A percentile compares a stretch with the other conserved stretches of the same genome.
phyloP scores from a whole-genome alignment of 2,113 vertebrate genomes.

The Delphinapterus leucas region DNA sequence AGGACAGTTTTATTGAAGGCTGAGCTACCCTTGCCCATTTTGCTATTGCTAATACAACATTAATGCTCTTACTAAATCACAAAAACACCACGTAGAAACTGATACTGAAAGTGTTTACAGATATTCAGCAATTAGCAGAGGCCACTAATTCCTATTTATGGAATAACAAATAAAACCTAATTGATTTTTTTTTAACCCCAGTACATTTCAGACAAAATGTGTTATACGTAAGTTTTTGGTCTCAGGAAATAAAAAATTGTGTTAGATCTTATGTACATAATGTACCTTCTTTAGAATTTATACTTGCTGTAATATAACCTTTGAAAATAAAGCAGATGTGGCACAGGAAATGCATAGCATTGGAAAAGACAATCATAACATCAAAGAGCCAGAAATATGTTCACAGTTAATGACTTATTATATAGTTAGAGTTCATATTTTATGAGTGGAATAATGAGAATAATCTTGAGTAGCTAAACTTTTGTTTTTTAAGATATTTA shows the following conservation, averaged over 20 bases:
- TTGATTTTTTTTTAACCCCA: constrained; percentile 39
- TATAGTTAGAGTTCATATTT: constrained; percentile 14
- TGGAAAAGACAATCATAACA: not conserved
- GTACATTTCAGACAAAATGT: constrained; percentile 19
- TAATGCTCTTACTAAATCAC: constrained; percentile 66
- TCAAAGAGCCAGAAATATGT: not conserved
- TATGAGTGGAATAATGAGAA: not conserved
- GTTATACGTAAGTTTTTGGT: not conserved
- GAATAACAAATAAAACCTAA: constrained; percentile 64
- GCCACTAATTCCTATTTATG: constrained; percentile 61
- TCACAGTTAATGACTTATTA: not conserved
- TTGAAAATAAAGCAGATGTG: not conserved
- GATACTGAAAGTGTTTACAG: constrained; percentile 51
- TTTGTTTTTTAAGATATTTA: not conserved
- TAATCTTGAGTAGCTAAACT: not conserved
- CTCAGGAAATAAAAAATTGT: not conserved
- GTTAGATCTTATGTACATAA: not conserved
- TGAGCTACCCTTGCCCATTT: not conserved
- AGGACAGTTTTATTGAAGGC: not conserved
- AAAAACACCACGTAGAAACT: constrained; percentile 12
- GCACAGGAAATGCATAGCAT: not conserved
- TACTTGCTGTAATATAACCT: not conserved
- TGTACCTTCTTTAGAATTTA: not conserved
- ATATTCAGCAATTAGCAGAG: constrained; percentile 54
- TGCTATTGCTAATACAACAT: constrained; percentile 28